Evolutionary conservation across 2,797 vertebrate species (phyloP), one percentile per base, ranked within the genome.

Genomic region (Emydoidea blandingii): DNA sequence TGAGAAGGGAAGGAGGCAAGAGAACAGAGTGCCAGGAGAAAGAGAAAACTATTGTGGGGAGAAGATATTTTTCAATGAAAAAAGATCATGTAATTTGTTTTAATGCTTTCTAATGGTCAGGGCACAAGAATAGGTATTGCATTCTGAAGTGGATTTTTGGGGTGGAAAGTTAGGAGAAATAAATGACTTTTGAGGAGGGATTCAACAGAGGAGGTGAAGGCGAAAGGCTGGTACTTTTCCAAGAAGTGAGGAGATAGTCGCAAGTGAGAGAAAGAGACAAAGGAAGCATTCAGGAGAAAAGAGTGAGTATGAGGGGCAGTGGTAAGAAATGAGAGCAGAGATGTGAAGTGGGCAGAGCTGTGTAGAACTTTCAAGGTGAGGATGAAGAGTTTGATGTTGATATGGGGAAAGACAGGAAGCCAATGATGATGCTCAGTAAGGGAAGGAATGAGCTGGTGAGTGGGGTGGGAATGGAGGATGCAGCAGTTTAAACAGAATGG

Each of bases 231-330:
- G 37, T 81, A 89, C 6, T 86, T 15, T 29, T 41, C 91, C 31
- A 83, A 79, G 19, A 50, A 6, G 72, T 68, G 89, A 52, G 50
- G 86, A 89, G 12, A 1, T 29, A 50, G 5, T 62, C 79, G 23
- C 5, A 57, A 80, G 85, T 47, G n/a, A 12, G 23, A 10, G n/a
- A 5, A 7, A 1, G 4, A 29, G 3, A 0, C 3, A 8, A 12
- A 19, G 34, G 15, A 78, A 83, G 16, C 41, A 23, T 23, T 79
- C 5, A 31, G 65, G 57, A 89, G 14, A 10, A 41, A 5, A 78
- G 56, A 29, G 76, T 79, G 21, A 91, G 19, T 50, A 34, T 6
- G 10, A 16, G 87, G 25, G 10, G 57, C 72, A 27, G 18, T 29
- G 87, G n/a, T 11, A 50, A 52, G 18, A 56, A 47, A 25, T 54